phyloP scores from a whole-genome alignment of 2,888 invertebrate species.

The Hyposoter dolosus region DNA sequence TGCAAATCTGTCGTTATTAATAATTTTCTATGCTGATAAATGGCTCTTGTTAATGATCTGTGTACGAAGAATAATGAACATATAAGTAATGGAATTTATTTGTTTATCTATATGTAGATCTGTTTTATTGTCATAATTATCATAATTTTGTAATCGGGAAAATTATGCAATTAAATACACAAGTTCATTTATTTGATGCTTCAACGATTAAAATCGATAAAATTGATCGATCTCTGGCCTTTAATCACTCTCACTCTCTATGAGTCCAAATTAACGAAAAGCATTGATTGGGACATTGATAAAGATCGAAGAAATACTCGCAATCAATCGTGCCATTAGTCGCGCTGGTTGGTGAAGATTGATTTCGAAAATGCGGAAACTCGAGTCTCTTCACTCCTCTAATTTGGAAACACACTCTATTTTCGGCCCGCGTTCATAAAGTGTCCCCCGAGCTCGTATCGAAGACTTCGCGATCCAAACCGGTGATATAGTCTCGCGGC shows the following conservation, averaged over 20 bases:
- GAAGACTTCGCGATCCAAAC: slow-evolving; percentile 16
- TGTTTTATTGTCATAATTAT: neutral
- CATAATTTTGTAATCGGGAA: neutral
- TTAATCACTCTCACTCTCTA: neutral
- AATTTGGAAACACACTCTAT: slow-evolving; percentile 25
- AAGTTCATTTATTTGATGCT: neutral
- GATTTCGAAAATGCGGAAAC: slow-evolving; percentile 9
- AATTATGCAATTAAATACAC: neutral
- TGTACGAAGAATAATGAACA: neutral
- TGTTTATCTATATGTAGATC: neutral
- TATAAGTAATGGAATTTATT: neutral
- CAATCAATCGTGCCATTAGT: neutral
- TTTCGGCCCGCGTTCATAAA: slow-evolving; percentile 8
- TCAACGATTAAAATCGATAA: neutral
- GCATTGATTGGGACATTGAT: neutral
- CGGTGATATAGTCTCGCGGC: neutral
- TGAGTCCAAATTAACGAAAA: neutral
- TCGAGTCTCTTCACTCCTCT: slow-evolving; percentile 6
- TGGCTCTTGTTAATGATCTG: neutral
- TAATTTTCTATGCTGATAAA: neutral
- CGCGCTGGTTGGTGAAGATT: neutral
- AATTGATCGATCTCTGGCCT: neutral
- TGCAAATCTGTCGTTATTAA: too few relatives aligned
- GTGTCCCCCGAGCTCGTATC: neutral
- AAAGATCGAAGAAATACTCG: neutral